These are phyloP conservation scores for Micoletzkya japonica DNA, from an alignment of 2,888 invertebrate genomes.

Conservation along the genomic window DNA sequence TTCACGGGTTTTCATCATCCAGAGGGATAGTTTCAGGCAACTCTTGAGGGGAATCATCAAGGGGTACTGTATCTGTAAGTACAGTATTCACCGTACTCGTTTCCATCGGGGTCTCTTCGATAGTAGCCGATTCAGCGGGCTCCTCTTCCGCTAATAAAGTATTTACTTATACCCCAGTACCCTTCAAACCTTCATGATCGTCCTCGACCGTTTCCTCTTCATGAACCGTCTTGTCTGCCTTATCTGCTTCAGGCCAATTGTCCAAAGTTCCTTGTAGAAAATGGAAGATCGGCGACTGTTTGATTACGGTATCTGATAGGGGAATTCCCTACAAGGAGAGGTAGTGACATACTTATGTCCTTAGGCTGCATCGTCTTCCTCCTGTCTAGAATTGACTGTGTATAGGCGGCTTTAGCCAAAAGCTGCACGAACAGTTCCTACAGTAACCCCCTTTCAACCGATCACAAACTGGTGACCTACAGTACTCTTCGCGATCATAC, in stretches of 20 bases:
- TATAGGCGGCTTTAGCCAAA: conserved; percentile 44
- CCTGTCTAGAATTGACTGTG: conserved; percentile 44
- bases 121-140: too few species aligned
- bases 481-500: conserved; percentile 47
- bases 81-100: too few species aligned
- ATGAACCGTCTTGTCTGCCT: conserved; percentile 20
- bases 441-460: conserved; percentile 10
- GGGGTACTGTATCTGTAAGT: too few species aligned
- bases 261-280: conserved; percentile 55
- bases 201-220: background rate
- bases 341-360: conserved; percentile 45
- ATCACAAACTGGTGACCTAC: conserved; percentile 28
- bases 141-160: too few species aligned
- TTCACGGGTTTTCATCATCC: too few species aligned
- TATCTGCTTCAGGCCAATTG: conserved; percentile 50
- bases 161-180: too few species aligned
- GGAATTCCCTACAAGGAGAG: background rate
- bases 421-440: conserved; percentile 52
- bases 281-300: conserved; percentile 44
- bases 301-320: conserved; percentile 48
- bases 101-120: too few species aligned
- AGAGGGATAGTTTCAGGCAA: too few species aligned
- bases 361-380: conserved; percentile 49
- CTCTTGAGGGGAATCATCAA: too few species aligned
- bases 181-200: conserved; percentile 1